These are phyloP conservation scores for Procambarus clarkii DNA, from an alignment of 1,140 invertebrate genomes.

Conservation along the genomic window DNA sequence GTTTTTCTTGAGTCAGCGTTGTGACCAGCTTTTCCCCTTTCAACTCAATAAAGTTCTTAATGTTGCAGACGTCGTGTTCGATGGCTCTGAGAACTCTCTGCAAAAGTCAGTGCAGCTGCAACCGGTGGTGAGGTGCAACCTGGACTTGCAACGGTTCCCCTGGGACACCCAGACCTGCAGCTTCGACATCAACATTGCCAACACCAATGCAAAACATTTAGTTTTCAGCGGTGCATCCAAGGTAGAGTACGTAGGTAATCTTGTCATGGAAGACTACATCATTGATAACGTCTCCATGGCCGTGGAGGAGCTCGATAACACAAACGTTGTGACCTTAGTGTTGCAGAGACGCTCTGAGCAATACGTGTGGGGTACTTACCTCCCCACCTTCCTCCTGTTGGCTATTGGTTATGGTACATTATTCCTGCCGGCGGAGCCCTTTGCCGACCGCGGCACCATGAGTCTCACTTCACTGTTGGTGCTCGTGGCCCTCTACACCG, in stretches of 20 bases:
- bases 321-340: not conserved
- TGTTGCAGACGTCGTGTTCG: constrained; percentile 24
- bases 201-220: not conserved
- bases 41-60: no score
- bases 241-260: not conserved
- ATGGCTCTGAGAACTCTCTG: constrained; percentile 25
- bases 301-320: not conserved
- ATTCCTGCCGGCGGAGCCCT: constrained; percentile 41
- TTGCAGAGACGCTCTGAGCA: constrained; percentile 1
- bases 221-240: not conserved
- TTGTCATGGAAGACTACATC: constrained; percentile 18
- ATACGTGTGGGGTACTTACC: constrained; percentile 35
- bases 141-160: constrained; percentile 34
- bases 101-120: constrained; percentile 16
- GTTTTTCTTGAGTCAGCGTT: no score
- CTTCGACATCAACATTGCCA: constrained; percentile 21
- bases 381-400: constrained; percentile 33
- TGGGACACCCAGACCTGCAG: constrained; percentile 43
- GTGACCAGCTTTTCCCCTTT: no score
- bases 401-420: constrained; percentile 47
- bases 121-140: constrained; percentile 30
- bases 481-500: constrained; percentile 45
- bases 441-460: constrained; percentile 51
- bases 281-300: not conserved
- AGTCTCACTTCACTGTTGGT: constrained; percentile 38